Evolutionary conservation across 2,888 invertebrate genomes (phyloP).

Genomic region (Scrobipalpa atriplicella): DNA sequence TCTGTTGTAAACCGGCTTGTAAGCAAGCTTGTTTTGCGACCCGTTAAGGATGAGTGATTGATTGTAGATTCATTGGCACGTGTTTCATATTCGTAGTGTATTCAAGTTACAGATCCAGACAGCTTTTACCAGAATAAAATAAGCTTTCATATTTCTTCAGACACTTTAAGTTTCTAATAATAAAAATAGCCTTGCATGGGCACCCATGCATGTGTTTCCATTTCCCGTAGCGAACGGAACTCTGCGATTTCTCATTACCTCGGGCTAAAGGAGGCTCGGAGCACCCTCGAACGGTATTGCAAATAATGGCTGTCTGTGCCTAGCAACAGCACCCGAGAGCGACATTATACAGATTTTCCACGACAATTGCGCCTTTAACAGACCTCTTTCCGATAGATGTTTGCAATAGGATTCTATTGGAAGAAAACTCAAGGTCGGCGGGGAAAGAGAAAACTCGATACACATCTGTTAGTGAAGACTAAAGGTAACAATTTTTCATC

Average conservation of each 20-base stretch:
- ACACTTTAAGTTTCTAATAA: too few relatives aligned
- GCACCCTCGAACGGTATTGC: conserved; percentile 26
- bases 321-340: conserved; percentile 14
- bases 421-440: not conserved
- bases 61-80: not conserved
- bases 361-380: conserved; percentile 3
- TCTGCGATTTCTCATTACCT: conserved; percentile 28
- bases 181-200: too few relatives aligned
- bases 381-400: conserved; percentile 5
- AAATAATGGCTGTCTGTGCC: conserved; percentile 19
- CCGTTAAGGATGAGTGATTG: not conserved
- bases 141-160: too few relatives aligned
- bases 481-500: not conserved
- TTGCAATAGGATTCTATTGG: not conserved
- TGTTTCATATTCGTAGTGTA: not conserved
- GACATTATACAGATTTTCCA: not conserved
- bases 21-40: too few relatives aligned
- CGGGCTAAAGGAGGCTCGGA: not conserved
- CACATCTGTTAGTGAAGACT: not conserved
- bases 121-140: too few relatives aligned
- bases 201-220: conserved; percentile 19
- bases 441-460: not conserved
- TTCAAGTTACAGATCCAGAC: too few relatives aligned
- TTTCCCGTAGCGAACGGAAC: conserved; percentile 30
- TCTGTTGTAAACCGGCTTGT: too few relatives aligned